Conservation (phyloP, 2,113 vertebrate species). For the Oreotrochilus melanogaster region DNA sequence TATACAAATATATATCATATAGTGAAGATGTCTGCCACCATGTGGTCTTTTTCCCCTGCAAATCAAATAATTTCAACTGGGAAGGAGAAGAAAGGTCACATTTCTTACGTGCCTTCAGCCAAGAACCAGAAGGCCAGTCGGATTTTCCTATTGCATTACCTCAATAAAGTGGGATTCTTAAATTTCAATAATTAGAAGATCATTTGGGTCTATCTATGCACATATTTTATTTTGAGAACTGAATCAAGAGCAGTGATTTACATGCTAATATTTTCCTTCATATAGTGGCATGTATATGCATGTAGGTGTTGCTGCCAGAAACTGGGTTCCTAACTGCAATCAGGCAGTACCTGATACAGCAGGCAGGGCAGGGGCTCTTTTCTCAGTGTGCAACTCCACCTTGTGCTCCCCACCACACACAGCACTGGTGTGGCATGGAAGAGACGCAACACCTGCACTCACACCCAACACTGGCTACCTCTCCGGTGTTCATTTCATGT, state of each 20-base stretch:
- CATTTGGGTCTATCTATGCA: not conserved
- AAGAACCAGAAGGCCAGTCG: not conserved
- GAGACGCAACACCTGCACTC: not conserved
- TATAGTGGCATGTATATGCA: not conserved
- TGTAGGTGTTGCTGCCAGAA: not conserved
- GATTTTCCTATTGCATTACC: not conserved
- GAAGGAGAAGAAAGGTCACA: not conserved
- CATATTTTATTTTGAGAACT: not conserved
- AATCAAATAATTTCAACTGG: not conserved
- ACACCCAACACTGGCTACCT: not conserved
- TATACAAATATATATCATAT: not conserved
- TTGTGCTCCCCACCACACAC: not conserved
- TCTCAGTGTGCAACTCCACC: not conserved
- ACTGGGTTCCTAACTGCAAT: not conserved
- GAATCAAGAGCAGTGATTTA: not conserved
- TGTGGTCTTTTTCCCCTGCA: conserved; percentile 43
- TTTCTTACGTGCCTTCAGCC: not conserved
- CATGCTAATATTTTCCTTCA: not conserved
- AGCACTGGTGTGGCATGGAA: rapidly evolving
- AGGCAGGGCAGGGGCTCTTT: not conserved
- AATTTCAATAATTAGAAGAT: not conserved
- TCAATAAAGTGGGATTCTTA: not conserved
- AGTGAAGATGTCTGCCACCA: conserved; percentile 53
- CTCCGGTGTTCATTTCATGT: not conserved
- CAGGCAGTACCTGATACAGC: not conserved